Evolutionary conservation across 2,113 vertebrate genomes (phyloP), one percentile per base, ranked within the genome.

Genomic region (Burhinus bistriatus): DNA sequence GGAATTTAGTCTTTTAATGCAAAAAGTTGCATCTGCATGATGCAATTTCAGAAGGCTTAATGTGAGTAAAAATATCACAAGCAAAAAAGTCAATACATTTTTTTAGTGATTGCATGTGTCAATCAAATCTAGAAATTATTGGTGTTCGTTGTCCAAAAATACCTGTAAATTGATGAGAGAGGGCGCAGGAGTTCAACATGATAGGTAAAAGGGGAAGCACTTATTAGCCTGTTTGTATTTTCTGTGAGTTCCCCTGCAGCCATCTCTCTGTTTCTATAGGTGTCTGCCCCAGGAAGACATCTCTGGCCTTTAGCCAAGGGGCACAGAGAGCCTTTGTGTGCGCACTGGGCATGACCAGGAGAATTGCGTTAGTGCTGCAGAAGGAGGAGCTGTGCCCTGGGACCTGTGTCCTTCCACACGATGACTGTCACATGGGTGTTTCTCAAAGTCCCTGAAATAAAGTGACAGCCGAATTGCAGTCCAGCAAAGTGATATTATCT

Each of bases 391-490:
- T 26, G 54, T 40, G 52, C 25, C 0, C 34, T 32, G 26, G 21
- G 7, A 55, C 49, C 17, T 11, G 3, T 30, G 36, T 38, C 12
- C 32, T 45, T 23, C 8, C 54, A 6, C 4, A 0, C 4, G 1
- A 4, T n/a, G 25, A 36, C 19, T 59, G 29, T 59, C 6, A 0
- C 9, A 12, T 7, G 25, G 9, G 9, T 61, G 9, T 30, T 61
- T 73, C 51, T 69, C 25, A 22, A 84, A 66, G 26, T 9, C 26
- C 45, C 23, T 44, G 59, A 84, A 84, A 57, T 52, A 34, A 81
- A 71, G 11, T 6, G 8, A 64, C 40, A 26, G 29, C 7, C 6
- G 3, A 36, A 66, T 4, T 52, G 9, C 13, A 87, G 55, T 34
- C 72, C n/a, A 77, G 45, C 6, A 51, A 59, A 42, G 17, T 34